Base-by-base conservation (phyloP, 2,113 vertebrate genomes). In the Takifugu flavidus region DNA sequence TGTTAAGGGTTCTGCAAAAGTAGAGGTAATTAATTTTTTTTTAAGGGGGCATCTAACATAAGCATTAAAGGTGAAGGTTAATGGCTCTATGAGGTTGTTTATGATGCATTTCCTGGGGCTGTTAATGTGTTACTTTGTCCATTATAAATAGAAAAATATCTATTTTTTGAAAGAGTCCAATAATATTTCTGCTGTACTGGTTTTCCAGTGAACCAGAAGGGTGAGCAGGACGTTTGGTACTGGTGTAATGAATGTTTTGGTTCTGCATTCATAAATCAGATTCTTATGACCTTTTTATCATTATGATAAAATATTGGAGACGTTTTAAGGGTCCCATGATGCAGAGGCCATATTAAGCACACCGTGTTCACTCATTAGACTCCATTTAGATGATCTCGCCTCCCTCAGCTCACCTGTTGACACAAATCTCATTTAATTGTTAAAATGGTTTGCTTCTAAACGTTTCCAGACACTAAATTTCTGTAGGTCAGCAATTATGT, bases 121-220 rank as follows among this genome's bases (percentile, higher is more conserved):
- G 53, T 58, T 15, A 28, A 58, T 62, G 51, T 80, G 58, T 74
- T 79, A 59, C 69, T 83, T 75, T 77, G 61, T 75, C 45, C 65
- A 25, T 27, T 5, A 53, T 45, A 5, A n/a, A 5, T 2, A 25
- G 46, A 39, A 39, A 8, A 11, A 39, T 39, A 4, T 20, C 20
- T 20, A 20, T 31, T 31, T 6, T 53, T 71, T 56, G 52, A 67
- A 51, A 31, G 52, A 43, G 62, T 67, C 71, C 65, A 62, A 67
- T 68, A 64, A 62, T 61, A 53, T 2, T 72, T 61, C 56, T 54
- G 26, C 25, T 73, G 6, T 65, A 25, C 42, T 59, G 25, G 59
- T 29, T 67, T 72, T 67, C 57, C 50, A 6, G 55, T 44, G 28
- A 27, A 57, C 65, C 7, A 20, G 42, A 72, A 10, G 53, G 8